phyloP scores from a whole-genome alignment of 2,888 invertebrate genomes.

The Coelopa pilipes region DNA sequence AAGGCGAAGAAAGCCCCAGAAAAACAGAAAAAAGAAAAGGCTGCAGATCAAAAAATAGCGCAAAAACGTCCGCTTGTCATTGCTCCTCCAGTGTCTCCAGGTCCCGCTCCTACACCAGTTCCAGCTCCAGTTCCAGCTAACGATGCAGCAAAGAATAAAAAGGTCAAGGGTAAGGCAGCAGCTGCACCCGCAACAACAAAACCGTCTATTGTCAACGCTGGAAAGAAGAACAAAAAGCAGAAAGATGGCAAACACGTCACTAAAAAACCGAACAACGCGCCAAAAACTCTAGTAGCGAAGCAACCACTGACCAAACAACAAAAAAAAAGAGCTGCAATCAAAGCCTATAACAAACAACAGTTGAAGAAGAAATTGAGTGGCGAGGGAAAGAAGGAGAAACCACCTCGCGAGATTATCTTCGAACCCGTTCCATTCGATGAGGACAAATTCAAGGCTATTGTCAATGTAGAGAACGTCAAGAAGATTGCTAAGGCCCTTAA shows the following conservation, averaged over 20 bases:
- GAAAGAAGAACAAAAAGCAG: conserved; percentile 6
- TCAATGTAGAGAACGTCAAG: conserved; percentile 51
- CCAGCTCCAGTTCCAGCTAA: not conserved
- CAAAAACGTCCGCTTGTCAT: conserved; percentile 33
- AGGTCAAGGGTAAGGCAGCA: conserved; percentile 14
- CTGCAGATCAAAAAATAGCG: not conserved
- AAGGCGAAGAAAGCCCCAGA: not conserved
- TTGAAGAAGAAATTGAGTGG: conserved; percentile 30
- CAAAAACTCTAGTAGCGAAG: conserved; percentile 19
- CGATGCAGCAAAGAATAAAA: not conserved
- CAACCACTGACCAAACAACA: conserved; percentile 27
- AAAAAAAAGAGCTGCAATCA: conserved; percentile 33
- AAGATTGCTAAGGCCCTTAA: conserved; percentile 57
- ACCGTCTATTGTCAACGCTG: not conserved
- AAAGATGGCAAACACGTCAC: not conserved
- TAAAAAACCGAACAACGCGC: conserved; percentile 8
- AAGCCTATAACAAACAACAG: conserved; percentile 35
- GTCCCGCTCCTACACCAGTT: not conserved
- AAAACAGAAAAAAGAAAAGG: conserved; percentile 4
- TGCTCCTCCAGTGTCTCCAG: conserved; percentile 33
- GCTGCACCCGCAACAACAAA: conserved; percentile 13
- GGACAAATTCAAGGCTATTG: conserved; percentile 53
- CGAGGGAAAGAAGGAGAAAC: conserved; percentile 33
- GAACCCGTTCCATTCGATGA: conserved; percentile 57
- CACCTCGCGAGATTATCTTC: conserved; percentile 39